These are phyloP conservation scores for Archivesica marissinica DNA, from an alignment of 1,140 invertebrate genomes.

Conservation along the genomic window DNA sequence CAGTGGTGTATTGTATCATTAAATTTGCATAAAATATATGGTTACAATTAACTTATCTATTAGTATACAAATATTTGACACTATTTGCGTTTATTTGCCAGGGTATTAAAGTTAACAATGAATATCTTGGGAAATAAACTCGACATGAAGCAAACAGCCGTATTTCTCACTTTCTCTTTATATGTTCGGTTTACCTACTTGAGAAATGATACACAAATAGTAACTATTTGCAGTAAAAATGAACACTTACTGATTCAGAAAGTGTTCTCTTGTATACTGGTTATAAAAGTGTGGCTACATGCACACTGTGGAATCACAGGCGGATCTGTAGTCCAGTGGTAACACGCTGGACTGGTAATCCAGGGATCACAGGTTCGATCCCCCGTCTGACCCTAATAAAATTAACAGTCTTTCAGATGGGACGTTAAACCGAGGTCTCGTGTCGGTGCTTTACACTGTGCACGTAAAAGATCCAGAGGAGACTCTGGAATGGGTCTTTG, in stretches of 20 bases:
- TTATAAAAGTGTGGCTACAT: not conserved
- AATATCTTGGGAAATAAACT: not conserved
- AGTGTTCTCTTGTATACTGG: not conserved
- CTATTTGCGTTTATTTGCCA: constrained; percentile 7
- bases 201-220: constrained; percentile 7
- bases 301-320: too few relatives aligned
- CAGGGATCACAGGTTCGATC: too few relatives aligned
- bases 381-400: too few relatives aligned
- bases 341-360: too few relatives aligned
- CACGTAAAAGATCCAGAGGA: too few relatives aligned
- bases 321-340: too few relatives aligned
- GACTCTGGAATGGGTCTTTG: too few relatives aligned
- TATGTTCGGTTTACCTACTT: constrained; percentile 3
- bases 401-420: too few relatives aligned
- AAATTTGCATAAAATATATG: not conserved
- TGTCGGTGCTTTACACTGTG: too few relatives aligned
- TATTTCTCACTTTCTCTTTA: constrained; percentile 11
- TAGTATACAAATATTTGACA: constrained; percentile 22
- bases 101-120: constrained; percentile 22
- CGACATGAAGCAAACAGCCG: not conserved
- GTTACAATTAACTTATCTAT: constrained; percentile 7
- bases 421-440: too few relatives aligned
- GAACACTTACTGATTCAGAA: not conserved
- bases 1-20: constrained; percentile 20
- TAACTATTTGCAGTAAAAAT: constrained; percentile 21